These are phyloP conservation scores for Cantharis nigra DNA, from an alignment of 2,888 invertebrate species.

Conservation along the genomic window DNA sequence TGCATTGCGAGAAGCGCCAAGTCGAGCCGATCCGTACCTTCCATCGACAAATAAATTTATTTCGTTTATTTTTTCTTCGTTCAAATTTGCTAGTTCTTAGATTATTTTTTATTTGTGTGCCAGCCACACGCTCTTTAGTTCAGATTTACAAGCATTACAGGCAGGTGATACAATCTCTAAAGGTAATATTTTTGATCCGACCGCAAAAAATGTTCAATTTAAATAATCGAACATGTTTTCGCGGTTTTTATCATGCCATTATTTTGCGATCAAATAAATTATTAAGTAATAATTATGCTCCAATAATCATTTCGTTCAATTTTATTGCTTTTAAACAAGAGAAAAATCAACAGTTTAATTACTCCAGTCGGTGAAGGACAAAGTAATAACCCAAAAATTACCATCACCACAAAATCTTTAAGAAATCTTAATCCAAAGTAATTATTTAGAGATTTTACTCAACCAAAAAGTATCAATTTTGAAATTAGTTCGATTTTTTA, in stretches of 20 bases:
- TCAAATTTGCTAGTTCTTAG: too few species aligned
- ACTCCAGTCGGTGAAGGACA: neutral
- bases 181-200: neutral
- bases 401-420: neutral
- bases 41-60: too few species aligned
- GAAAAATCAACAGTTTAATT: neutral
- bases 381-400: neutral
- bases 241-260: neutral
- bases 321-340: constrained; percentile 5
- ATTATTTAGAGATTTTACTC: neutral
- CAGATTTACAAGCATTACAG: neutral
- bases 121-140: too few species aligned
- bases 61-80: too few species aligned
- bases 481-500: neutral
- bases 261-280: neutral
- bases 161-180: too few species aligned
- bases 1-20: too few species aligned
- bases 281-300: neutral
- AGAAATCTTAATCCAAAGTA: neutral
- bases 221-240: neutral
- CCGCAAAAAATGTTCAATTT: neutral
- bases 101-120: too few species aligned
- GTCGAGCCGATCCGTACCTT: too few species aligned
- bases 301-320: neutral
- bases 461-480: neutral